Percentiles rank a stretch among this genome's conserved stretches.
These are phyloP conservation scores for Syritta pipiens DNA, from an alignment of 2,888 invertebrate species.

Conservation along the genomic window DNA sequence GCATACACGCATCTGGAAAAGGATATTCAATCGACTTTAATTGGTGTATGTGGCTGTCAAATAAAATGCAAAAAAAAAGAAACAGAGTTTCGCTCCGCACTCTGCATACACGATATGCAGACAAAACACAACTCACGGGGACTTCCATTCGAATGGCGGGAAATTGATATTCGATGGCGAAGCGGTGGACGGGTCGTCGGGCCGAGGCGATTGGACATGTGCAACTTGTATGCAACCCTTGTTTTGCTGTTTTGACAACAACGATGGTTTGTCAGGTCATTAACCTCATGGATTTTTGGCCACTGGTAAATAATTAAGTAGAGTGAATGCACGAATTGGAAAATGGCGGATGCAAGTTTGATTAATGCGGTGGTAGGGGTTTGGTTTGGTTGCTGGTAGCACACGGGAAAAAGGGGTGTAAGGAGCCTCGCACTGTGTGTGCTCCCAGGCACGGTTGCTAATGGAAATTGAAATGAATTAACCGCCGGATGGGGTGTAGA, in stretches of 20 bases:
- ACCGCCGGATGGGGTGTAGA: no score
- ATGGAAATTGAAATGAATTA: no score
- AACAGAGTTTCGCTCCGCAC: neutral
- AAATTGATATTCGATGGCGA: conserved; percentile 44
- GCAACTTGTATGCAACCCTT: conserved; percentile 50
- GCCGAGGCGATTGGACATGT: conserved; percentile 43
- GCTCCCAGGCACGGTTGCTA: no score
- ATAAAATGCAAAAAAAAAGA: neutral
- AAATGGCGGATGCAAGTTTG: conserved; percentile 24
- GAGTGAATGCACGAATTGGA: conserved; percentile 13
- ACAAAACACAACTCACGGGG: neutral
- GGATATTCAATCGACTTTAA: conserved; percentile 45
- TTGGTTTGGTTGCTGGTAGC: no score
- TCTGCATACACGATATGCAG: neutral
- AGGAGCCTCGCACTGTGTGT: no score
- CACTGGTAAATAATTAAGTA: conserved; percentile 48
- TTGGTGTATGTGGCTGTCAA: conserved; percentile 16
- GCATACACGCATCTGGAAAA: conserved; percentile 33
- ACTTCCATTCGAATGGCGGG: conserved; percentile 21
- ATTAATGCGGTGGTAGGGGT: no score
- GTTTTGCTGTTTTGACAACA: no score
- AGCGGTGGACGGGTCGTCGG: neutral
- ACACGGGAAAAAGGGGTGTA: no score
- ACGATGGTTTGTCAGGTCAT: conserved; percentile 41
- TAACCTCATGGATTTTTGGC: conserved; percentile 50